phyloP scores from a whole-genome alignment of 1,140 invertebrate species.

The Protaetia brevitarsis region DNA sequence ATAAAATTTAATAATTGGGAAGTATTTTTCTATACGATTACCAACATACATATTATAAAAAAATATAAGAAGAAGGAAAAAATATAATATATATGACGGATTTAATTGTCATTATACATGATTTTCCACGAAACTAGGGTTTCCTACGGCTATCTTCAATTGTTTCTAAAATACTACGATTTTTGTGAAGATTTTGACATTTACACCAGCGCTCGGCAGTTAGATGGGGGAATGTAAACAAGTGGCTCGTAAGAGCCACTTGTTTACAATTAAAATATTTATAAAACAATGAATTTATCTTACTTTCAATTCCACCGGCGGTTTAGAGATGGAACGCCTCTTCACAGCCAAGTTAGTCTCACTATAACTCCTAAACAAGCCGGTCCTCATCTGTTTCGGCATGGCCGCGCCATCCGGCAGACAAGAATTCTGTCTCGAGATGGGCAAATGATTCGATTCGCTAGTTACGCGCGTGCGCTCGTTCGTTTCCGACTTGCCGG shows the following conservation, averaged over 20 bases:
- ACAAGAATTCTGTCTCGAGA: slow-evolving; percentile 41
- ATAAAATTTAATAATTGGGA: too few relatives aligned
- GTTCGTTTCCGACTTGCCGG: slow-evolving; percentile 36
- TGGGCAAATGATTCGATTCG: slow-evolving; percentile 28
- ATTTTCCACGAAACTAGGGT: too few relatives aligned
- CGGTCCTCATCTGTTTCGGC: slow-evolving; percentile 37
- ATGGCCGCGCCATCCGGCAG: slow-evolving; percentile 38
- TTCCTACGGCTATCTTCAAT: slow-evolving; percentile 89
- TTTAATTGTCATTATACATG: too few relatives aligned
- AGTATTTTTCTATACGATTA: too few relatives aligned
- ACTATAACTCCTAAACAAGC: slow-evolving; percentile 54
- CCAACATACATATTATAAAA: too few relatives aligned
- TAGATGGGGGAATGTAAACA: too few relatives aligned
- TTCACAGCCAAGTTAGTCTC: slow-evolving; percentile 52
- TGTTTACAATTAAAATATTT: background rate
- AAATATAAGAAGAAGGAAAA: too few relatives aligned
- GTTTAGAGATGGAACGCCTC: slow-evolving; percentile 27
- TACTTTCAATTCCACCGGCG: background rate
- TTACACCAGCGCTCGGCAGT: too few relatives aligned
- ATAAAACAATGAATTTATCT: background rate
- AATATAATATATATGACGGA: too few relatives aligned
- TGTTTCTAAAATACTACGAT: too few relatives aligned
- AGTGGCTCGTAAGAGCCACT: too few relatives aligned
- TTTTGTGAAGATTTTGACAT: too few relatives aligned
- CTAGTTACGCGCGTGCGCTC: slow-evolving; percentile 25